These are phyloP conservation scores for Drosophila fuyamai DNA, from an alignment of 1,140 invertebrate species.

Conservation along the genomic window DNA sequence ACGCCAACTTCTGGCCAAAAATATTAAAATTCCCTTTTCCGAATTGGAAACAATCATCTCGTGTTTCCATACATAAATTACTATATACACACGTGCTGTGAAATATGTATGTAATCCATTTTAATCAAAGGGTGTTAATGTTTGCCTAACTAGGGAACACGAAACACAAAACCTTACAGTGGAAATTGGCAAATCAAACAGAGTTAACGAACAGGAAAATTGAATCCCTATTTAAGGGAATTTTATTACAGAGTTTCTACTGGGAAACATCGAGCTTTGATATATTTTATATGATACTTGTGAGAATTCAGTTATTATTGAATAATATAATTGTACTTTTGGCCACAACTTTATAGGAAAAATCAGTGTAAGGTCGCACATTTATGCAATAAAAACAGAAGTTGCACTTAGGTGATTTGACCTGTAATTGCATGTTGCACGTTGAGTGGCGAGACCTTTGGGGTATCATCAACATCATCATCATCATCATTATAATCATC, in stretches of 20 bases:
- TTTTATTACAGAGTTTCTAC: background rate
- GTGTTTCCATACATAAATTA: background rate
- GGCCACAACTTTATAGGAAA: background rate
- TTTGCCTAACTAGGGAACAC: conserved; percentile 32
- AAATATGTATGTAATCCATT: conserved; percentile 16
- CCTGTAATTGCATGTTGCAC: conserved; percentile 58
- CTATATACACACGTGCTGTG: background rate
- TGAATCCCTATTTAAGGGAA: too few relatives aligned
- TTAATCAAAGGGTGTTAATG: conserved; percentile 55
- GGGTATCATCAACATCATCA: conserved; percentile 23
- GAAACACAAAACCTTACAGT: conserved; percentile 23
- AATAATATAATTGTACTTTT: too few relatives aligned
- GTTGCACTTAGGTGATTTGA: conserved; percentile 3
- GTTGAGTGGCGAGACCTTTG: conserved; percentile 40
- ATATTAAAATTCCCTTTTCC: background rate
- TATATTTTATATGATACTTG: too few relatives aligned
- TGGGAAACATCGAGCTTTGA: background rate
- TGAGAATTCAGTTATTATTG: too few relatives aligned
- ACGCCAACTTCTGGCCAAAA: background rate
- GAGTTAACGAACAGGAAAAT: background rate
- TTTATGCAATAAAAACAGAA: too few relatives aligned
- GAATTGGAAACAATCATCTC: conserved; percentile 3
- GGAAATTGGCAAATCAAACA: background rate
- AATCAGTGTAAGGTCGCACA: too few relatives aligned
- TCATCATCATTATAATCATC: conserved; percentile 21